Conservation (phyloP, 2,113 vertebrate genomes). For the Miniopterus natalensis region DNA sequence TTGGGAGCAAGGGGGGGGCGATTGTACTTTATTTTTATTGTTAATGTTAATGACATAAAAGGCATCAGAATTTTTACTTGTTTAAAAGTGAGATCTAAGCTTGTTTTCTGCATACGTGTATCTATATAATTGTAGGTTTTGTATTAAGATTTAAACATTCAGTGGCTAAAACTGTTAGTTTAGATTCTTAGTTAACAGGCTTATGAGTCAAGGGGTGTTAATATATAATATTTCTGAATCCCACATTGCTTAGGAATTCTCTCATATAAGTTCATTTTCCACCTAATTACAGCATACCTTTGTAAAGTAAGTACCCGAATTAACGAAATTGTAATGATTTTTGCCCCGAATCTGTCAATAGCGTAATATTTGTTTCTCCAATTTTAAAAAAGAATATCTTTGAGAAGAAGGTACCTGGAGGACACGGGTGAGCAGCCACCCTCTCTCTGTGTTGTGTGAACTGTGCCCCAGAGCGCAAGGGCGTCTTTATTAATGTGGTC, state of each 20-base stretch:
- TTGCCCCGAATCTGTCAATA: background rate
- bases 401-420: background rate
- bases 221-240: slow-evolving; percentile 12
- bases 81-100: background rate
- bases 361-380: background rate
- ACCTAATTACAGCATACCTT: background rate
- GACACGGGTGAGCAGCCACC: accelerated
- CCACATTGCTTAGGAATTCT: slow-evolving; percentile 5
- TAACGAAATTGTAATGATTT: background rate
- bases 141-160: background rate
- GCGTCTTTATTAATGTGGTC: background rate
- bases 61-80: background rate
- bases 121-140: background rate
- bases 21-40: slow-evolving; percentile 12
- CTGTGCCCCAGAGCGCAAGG: background rate
- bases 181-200: slow-evolving; percentile 22
- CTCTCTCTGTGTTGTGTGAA: accelerated
- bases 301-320: slow-evolving; percentile 3
- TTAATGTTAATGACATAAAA: background rate
- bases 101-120: background rate
- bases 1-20: accelerated
- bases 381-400: background rate
- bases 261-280: background rate
- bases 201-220: background rate
- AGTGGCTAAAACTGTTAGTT: background rate